Percentiles rank a stretch among this genome's conserved stretches.
Evolutionary conservation across 2,797 vertebrate genomes (phyloP).

Genomic region (Anguilla marmorata): DNA sequence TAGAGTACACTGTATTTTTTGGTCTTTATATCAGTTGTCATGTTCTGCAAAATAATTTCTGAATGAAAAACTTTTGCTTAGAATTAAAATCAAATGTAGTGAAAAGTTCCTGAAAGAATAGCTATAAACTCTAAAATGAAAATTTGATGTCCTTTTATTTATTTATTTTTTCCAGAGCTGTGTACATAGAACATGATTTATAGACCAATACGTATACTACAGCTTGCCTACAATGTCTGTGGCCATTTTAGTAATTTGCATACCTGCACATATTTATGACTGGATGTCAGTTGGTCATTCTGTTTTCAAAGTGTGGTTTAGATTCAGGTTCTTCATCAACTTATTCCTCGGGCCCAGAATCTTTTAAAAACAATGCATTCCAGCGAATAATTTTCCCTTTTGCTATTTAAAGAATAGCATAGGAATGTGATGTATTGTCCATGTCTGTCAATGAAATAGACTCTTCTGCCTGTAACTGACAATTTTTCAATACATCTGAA

Average conservation of each 20-base stretch:
- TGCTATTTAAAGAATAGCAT: background rate
- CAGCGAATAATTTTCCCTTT: background rate
- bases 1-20: no score
- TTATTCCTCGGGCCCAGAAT: background rate
- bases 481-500: background rate
- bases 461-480: background rate
- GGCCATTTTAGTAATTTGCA: background rate
- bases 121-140: no score
- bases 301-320: background rate
- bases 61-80: no score
- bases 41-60: no score
- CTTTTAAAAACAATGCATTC: background rate
- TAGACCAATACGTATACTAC: background rate
- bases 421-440: background rate
- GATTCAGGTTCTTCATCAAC: background rate
- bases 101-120: background rate
- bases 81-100: no score
- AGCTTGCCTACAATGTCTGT: background rate
- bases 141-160: no score
- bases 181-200: no score
- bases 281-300: background rate
- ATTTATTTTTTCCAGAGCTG: no score
- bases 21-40: no score
- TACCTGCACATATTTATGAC: background rate
- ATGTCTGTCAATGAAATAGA: background rate